A percentile compares a stretch with the other conserved stretches of the same genome.
phyloP scores from a whole-genome alignment of 2,113 vertebrate genomes.

The Pheucticus melanocephalus region DNA sequence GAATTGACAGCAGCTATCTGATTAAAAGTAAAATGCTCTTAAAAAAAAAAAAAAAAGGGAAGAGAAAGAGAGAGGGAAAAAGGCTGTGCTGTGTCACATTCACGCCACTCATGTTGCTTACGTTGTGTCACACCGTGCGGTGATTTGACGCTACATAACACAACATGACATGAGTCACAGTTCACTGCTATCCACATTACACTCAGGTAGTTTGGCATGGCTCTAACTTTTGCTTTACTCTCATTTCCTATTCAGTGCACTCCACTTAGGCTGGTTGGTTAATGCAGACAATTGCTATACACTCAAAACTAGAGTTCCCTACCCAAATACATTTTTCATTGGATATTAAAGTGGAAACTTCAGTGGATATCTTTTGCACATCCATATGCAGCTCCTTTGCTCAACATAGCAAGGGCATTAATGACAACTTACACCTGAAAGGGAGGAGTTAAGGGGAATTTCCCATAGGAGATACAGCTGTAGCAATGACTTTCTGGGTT shows the following conservation, averaged over 20 bases:
- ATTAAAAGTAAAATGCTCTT: constrained; percentile 72
- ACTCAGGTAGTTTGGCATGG: constrained; percentile 41
- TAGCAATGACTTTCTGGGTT: background rate
- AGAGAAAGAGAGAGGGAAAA: background rate
- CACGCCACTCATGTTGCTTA: constrained; percentile 54
- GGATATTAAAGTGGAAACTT: constrained; percentile 44
- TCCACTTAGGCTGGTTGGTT: constrained; percentile 41
- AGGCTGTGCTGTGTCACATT: constrained; percentile 72
- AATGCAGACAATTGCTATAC: constrained; percentile 38
- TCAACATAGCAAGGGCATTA: constrained; percentile 15
- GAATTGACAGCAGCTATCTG: constrained; percentile 71
- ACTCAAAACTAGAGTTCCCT: constrained; percentile 48
- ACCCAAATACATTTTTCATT: constrained; percentile 59
- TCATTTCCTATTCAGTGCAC: constrained; percentile 62
- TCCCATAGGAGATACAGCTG: constrained; percentile 24
- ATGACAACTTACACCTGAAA: background rate
- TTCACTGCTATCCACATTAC: constrained; percentile 59
- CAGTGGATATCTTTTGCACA: constrained; percentile 13
- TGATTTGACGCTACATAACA: constrained; percentile 65
- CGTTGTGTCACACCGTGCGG: constrained; percentile 46
- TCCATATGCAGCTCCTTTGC: constrained; percentile 18
- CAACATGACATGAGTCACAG: constrained; percentile 49
- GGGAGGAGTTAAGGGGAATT: constrained; percentile 38
- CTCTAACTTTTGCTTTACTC: constrained; percentile 44
- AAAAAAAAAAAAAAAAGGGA: background rate